Evolutionary conservation across 2,113 vertebrate genomes (phyloP), one percentile per base, ranked within the genome.

Genomic region (Brachyhypopomus gauderio): DNA sequence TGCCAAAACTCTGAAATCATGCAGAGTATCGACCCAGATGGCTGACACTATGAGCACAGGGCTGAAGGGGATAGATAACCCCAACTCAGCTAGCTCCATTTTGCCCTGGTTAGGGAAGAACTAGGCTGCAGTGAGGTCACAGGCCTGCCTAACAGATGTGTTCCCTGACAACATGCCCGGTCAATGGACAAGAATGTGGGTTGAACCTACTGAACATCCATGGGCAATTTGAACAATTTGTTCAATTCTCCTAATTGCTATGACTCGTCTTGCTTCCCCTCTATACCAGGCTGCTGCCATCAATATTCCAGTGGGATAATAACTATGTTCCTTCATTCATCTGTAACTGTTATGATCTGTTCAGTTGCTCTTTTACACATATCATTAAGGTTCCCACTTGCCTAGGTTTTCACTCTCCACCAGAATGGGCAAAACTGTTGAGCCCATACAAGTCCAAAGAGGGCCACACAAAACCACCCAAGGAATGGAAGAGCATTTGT

Each of bases 141-240:
- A 60, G 60, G 80, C 85, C 88, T 91, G 88, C 78, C n/a, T 72
- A 82, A 80, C 90, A 92, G 90, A 91, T 91, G 90, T 88, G 86
- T 83, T 71, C 83, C 85, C 9, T n/a, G 69, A 67, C 56, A 75
- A 86, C 87, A 83, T 67, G 74, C 72, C 62, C 83, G 60, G 62
- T 75, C 19, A 72, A 86, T 73, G 80, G 83, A n/a, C 69, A 78
- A 6, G 62, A 67, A 60, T 41, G 7, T 27, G 22, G 76, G 36
- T 56, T 59, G 56, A 78, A 52, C 48, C 0, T 22, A 41, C 74
- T 83, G 83, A 85, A 86, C 52, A 17, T 34, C 80, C 62, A 82
- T 83, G 78, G 84, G 36, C 59, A 84, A 74, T 85, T 72, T 34
- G 77, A 41, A 64, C 74, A 73, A 82, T 80, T 79, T 75, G 80